Base-by-base conservation (phyloP, 1,140 invertebrate species). In the Heliothis virescens region DNA sequence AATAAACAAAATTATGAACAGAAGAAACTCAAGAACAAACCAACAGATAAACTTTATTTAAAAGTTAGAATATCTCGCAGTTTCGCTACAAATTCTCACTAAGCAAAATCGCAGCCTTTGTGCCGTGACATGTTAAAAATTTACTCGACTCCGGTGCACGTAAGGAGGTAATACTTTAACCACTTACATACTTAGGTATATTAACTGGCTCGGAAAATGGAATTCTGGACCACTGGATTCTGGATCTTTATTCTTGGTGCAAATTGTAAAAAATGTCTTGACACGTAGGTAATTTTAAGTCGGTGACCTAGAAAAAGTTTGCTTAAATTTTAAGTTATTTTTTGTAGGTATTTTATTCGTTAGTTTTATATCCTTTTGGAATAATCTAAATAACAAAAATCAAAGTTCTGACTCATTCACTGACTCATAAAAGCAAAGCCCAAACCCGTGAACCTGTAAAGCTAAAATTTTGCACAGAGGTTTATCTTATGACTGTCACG, bases 181-280 rank as follows among this genome's bases (percentile, higher is more conserved):
- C 48, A n/a, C 67, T 71, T 29, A 52, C 67, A 53, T 16, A 48
- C 48, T 29, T 18, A n/a, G n/a, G n/a, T n/a, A 13, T 53, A 71
- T 21, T 21, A 71, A 71, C 67, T 71, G 67, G n/a, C 48, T 26
- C 10, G 67, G 67, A 71, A 71, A 52, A 21, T 65, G 62, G 65
- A 69, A 69, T 16, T 26, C 4, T n/a, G 48, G 12, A n/a, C n/a
- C n/a, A n/a, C n/a, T n/a, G n/a, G n/a, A n/a, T n/a, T n/a, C n/a
- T n/a, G 26, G n/a, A 67, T 48, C 18, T 65, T 67, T 60, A 60
- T 60, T 60, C 57, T 60, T 60, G 57, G 0, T 41, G 5, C 9
- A 41, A 41, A 41, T 41, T 41, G 34, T 5, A 41, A 41, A 41
- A 41, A 41, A 41, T 41, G 34, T 41, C 34, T 9, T 41, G 34